phyloP scores from a whole-genome alignment of 2,113 vertebrate genomes.

The Xiphophorus maculatus region DNA sequence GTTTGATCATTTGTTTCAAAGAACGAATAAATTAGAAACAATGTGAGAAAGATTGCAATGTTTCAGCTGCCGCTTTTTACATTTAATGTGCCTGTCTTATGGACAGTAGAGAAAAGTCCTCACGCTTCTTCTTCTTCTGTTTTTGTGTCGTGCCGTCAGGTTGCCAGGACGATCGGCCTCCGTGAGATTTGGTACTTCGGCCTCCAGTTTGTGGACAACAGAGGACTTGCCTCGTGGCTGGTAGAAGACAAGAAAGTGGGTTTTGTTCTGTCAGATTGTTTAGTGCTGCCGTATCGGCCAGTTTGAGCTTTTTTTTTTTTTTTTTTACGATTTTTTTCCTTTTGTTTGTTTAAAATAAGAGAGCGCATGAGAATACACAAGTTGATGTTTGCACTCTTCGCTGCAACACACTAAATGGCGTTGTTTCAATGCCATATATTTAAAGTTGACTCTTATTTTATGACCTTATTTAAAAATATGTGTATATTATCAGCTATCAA shows the following conservation, averaged over 20 bases:
- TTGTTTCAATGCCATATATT: too few species aligned
- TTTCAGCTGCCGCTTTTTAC: background rate
- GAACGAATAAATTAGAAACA: too few species aligned
- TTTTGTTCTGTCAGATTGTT: background rate
- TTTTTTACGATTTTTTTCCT: too few species aligned
- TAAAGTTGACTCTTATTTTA: too few species aligned
- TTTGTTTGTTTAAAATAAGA: background rate
- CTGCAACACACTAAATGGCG: too few species aligned
- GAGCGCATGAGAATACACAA: background rate
- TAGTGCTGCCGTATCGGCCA: too few species aligned
- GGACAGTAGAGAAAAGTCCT: too few species aligned
- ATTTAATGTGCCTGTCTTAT: background rate
- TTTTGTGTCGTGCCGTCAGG: conserved; percentile 72
- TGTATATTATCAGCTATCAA: too few species aligned
- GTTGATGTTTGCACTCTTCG: too few species aligned
- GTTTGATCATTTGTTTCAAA: too few species aligned
- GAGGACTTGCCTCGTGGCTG: conserved; percentile 91
- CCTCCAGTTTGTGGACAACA: conserved; percentile 91
- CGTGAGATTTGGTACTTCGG: conserved; percentile 97
- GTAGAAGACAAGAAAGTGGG: conserved; percentile 94
- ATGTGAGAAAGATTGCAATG: background rate
- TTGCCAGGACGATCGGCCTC: conserved; percentile 92
- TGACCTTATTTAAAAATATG: too few species aligned
- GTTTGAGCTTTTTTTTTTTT: background rate
- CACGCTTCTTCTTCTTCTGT: background rate